Evolutionary conservation across 2,113 vertebrate genomes (phyloP).

Genomic region (Protobothrops mucrosquamatus): DNA sequence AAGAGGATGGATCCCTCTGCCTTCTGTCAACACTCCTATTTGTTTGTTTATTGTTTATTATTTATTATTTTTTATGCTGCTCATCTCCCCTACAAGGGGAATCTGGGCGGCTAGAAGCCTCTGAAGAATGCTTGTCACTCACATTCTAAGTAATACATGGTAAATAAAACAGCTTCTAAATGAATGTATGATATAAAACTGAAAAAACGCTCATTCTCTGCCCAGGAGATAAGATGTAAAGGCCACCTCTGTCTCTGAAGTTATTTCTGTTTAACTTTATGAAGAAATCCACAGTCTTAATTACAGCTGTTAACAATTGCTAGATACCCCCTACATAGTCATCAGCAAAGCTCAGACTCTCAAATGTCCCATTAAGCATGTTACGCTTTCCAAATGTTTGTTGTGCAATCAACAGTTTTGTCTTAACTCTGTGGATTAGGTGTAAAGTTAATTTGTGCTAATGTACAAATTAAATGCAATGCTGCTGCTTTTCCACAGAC

Average conservation of each 20-base stretch:
- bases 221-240: neutral
- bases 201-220: neutral
- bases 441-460: slow-evolving; percentile 16
- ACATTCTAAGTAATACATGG: neutral
- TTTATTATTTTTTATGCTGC: neutral
- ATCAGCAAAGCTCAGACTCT: slow-evolving; percentile 3
- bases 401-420: slow-evolving; percentile 1
- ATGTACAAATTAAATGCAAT: neutral
- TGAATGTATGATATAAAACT: neutral
- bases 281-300: neutral
- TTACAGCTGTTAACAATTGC: neutral
- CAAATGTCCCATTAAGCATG: neutral
- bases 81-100: neutral
- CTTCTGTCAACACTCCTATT: neutral
- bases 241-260: neutral
- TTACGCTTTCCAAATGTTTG: neutral
- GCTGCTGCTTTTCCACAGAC: neutral
- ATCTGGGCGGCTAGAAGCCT: neutral
- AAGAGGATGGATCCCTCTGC: neutral
- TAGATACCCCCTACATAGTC: neutral
- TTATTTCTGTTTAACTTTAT: neutral
- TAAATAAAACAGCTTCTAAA: neutral
- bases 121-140: neutral
- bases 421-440: neutral
- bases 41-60: neutral